Conservation (phyloP, 2,888 invertebrate species). For the Leptura quadrifasciata region DNA sequence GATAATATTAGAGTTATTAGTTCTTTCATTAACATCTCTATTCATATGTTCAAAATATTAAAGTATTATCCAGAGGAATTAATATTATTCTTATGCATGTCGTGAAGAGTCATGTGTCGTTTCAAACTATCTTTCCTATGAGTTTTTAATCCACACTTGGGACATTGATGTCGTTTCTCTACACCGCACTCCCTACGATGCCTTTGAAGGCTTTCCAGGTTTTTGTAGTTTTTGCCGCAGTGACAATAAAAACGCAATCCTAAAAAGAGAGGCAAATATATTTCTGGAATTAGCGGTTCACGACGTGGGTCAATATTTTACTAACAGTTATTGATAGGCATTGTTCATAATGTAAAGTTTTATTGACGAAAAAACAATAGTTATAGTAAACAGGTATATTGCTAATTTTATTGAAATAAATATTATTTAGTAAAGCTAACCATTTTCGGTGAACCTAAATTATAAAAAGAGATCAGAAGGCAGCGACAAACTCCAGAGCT, state of each 20-base stretch:
- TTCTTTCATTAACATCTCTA: no score
- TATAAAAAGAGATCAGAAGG: no score
- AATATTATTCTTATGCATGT: neutral
- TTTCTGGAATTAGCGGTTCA: neutral
- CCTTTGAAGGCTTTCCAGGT: conserved; percentile 32
- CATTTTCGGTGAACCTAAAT: no score
- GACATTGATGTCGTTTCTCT: conserved; percentile 34
- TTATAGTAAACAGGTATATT: no score
- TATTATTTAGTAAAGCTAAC: neutral
- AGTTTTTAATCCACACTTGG: conserved; percentile 24
- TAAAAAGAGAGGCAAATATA: conserved; percentile 15
- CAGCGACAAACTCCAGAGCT: no score
- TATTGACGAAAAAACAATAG: neutral
- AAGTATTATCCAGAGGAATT: neutral
- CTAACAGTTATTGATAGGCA: neutral
- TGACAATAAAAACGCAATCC: conserved; percentile 20
- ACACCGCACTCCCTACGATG: conserved; percentile 34
- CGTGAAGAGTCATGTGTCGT: conserved; percentile 25
- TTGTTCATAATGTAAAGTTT: neutral
- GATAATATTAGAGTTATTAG: no score
- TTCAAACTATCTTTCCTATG: conserved; percentile 32
- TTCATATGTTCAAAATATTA: no score
- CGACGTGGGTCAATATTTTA: neutral
- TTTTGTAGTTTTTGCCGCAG: conserved; percentile 35
- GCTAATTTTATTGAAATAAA: neutral